Conservation (phyloP, 1,140 invertebrate genomes). For the Rhynchophorus ferrugineus region DNA sequence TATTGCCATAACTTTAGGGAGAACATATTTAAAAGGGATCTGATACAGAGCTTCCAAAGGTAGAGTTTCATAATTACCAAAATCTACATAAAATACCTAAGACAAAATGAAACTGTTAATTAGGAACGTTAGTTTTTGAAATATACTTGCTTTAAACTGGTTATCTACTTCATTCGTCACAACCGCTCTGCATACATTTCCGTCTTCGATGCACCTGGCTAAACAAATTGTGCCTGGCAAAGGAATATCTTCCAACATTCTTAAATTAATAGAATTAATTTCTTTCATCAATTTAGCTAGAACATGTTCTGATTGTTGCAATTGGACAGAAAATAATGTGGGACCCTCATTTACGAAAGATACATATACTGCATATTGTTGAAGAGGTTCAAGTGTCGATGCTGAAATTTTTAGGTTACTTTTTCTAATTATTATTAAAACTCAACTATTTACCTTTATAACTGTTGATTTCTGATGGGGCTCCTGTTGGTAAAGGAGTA, state of each 20-base stretch:
- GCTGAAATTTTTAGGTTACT: neutral
- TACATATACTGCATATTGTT: slow-evolving; percentile 57
- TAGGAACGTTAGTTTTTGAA: neutral
- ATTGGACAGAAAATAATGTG: slow-evolving; percentile 62
- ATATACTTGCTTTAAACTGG: slow-evolving; percentile 36
- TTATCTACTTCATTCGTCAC: slow-evolving; percentile 56
- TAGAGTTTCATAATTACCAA: slow-evolving; percentile 64
- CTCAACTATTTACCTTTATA: slow-evolving; percentile 25
- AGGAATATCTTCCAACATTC: slow-evolving; percentile 52
- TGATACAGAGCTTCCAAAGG: slow-evolving; percentile 60
- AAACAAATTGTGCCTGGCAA: slow-evolving; percentile 63
- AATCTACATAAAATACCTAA: slow-evolving; percentile 70
- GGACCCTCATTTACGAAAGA: slow-evolving; percentile 71
- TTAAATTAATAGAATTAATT: slow-evolving; percentile 51
- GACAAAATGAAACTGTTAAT: slow-evolving; percentile 33
- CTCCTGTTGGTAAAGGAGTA: slow-evolving; percentile 8
- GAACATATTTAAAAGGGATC: slow-evolving; percentile 60
- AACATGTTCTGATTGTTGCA: slow-evolving; percentile 48
- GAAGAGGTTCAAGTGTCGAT: slow-evolving; percentile 35
- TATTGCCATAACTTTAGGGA: slow-evolving; percentile 62
- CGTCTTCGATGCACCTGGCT: slow-evolving; percentile 56
- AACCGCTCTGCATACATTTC: slow-evolving; percentile 61
- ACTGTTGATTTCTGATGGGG: slow-evolving; percentile 24
- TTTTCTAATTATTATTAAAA: neutral
- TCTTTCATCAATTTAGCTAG: slow-evolving; percentile 58